phyloP scores from a whole-genome alignment of 2,113 vertebrate genomes.

The Donacobius atricapilla region DNA sequence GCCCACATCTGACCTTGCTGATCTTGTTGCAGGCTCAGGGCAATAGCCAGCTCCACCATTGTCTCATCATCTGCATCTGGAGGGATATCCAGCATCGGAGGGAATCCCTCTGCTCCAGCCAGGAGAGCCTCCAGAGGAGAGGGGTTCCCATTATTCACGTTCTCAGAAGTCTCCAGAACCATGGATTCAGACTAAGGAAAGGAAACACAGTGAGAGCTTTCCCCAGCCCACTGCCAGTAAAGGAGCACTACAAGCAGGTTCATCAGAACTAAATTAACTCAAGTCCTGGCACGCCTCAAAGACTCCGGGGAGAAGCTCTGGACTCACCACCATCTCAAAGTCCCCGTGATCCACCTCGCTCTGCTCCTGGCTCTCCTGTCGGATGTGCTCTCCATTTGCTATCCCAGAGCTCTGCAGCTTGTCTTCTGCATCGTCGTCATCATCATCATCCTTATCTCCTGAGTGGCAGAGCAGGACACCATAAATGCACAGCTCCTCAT shows the following conservation, averaged over 20 bases:
- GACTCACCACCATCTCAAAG: slow-evolving; percentile 98
- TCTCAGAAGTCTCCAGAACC: slow-evolving; percentile 96
- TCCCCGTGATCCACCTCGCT: slow-evolving; percentile 95
- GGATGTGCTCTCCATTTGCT: slow-evolving; percentile 83
- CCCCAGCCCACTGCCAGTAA: background rate
- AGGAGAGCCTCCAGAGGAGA: slow-evolving; percentile 95
- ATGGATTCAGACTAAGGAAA: slow-evolving; percentile 90
- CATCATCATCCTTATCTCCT: slow-evolving; percentile 99
- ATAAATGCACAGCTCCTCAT: background rate
- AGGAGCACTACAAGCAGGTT: background rate
- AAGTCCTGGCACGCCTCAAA: background rate
- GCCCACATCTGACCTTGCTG: slow-evolving; percentile 87
- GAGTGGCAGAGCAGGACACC: slow-evolving; percentile 26
- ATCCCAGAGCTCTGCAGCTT: slow-evolving; percentile 92
- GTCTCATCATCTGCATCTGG: slow-evolving; percentile 98
- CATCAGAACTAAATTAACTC: background rate
- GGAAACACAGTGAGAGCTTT: slow-evolving; percentile 2
- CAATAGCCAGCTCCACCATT: slow-evolving; percentile 98
- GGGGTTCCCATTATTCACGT: slow-evolving; percentile 95
- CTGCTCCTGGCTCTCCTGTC: slow-evolving; percentile 94
- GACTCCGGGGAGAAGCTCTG: background rate
- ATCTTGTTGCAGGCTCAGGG: slow-evolving; percentile 96
- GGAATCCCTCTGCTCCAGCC: slow-evolving; percentile 96
- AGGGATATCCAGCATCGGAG: slow-evolving; percentile 97
- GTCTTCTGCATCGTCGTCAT: slow-evolving; percentile 92